phyloP scores from a whole-genome alignment of 2,797 vertebrate species.

The Rhincodon typus region DNA sequence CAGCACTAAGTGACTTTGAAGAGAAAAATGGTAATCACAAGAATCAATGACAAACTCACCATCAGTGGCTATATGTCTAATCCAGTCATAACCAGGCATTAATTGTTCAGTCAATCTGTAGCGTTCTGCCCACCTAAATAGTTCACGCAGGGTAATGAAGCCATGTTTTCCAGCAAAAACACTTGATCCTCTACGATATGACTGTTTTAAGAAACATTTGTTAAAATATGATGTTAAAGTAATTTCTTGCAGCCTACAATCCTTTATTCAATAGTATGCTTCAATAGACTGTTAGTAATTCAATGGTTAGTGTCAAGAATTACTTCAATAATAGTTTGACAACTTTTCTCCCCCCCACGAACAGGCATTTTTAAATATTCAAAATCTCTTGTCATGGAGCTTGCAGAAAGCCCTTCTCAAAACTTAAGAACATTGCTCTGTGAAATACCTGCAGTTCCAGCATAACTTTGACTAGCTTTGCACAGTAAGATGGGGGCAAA shows the following conservation, averaged over 20 bases:
- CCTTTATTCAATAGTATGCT: background rate
- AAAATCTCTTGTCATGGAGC: background rate
- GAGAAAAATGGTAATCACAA: background rate
- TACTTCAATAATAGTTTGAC: background rate
- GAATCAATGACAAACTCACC: conserved; percentile 56
- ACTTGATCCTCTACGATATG: conserved; percentile 79
- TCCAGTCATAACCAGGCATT: conserved; percentile 71
- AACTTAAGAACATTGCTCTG: background rate
- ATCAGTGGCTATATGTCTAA: conserved; percentile 86
- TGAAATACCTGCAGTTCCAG: conserved; percentile 81
- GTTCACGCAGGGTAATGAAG: conserved; percentile 88
- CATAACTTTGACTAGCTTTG: conserved; percentile 89
- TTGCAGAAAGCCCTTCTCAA: background rate
- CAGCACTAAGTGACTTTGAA: background rate
- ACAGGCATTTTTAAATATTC: background rate
- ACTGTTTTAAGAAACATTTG: conserved; percentile 54
- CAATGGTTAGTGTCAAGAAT: background rate
- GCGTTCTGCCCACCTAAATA: conserved; percentile 94
- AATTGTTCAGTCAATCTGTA: conserved; percentile 74
- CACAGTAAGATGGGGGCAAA: conserved; percentile 87
- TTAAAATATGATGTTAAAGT: conserved; percentile 18
- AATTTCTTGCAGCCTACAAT: background rate
- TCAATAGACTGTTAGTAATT: background rate
- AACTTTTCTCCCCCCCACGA: background rate
- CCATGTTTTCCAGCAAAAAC: conserved; percentile 97